Percentiles rank a stretch among this genome's conserved stretches.
phyloP scores from a whole-genome alignment of 2,797 vertebrate genomes.

The Syngnathus rostellatus region DNA sequence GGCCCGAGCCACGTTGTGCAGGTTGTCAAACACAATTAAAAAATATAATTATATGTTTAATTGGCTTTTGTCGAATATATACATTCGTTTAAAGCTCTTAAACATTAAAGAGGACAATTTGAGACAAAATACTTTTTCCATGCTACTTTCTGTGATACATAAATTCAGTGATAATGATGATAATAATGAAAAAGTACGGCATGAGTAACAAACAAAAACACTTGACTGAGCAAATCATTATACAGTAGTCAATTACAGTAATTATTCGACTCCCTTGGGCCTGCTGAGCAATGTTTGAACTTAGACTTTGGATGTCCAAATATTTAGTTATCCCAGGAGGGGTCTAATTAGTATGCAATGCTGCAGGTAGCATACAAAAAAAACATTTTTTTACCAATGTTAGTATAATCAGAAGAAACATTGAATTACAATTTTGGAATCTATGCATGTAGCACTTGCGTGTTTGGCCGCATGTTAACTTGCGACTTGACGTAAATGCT shows the following conservation, averaged over 20 bases:
- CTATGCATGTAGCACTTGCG: background rate
- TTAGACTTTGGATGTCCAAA: slow-evolving; percentile 33
- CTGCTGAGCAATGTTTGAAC: slow-evolving; percentile 48
- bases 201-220: too few species aligned
- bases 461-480: background rate
- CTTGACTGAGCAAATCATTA: slow-evolving; percentile 10
- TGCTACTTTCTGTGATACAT: too few species aligned
- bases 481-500: too few species aligned
- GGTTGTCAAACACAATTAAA: background rate
- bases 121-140: too few species aligned
- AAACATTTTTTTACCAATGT: too few species aligned
- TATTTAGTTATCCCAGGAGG: slow-evolving; percentile 58
- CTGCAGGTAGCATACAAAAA: slow-evolving; percentile 44
- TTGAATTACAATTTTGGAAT: slow-evolving; percentile 12
- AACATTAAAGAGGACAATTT: too few species aligned
- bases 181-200: too few species aligned
- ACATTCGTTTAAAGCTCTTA: too few species aligned
- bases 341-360: slow-evolving; percentile 49
- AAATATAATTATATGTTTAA: too few species aligned
- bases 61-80: too few species aligned
- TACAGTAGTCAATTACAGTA: slow-evolving; percentile 50
- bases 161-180: too few species aligned
- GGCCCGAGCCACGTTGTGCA: slow-evolving; percentile 16
- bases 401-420: slow-evolving; percentile 48
- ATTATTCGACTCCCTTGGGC: slow-evolving; percentile 53